A percentile compares a stretch with the other conserved stretches of the same genome.
Evolutionary conservation across 2,888 invertebrate species (phyloP).

Genomic region (Perdita meconis): DNA sequence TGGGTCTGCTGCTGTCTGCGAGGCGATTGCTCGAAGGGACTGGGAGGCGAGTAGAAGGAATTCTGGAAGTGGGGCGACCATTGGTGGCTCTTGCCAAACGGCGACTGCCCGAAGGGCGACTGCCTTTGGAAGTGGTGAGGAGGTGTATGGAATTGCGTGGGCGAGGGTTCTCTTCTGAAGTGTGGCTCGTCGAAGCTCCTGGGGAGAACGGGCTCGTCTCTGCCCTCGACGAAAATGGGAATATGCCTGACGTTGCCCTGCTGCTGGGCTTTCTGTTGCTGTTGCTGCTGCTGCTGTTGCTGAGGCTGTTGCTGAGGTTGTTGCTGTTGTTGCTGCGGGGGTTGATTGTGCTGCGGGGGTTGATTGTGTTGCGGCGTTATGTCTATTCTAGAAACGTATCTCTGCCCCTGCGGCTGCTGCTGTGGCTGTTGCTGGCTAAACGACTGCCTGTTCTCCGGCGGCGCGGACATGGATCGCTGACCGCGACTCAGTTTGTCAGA

Average conservation of each 20-base stretch:
- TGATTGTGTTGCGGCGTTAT: constrained; percentile 82
- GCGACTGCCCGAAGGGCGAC: constrained; percentile 84
- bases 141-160: constrained; percentile 63
- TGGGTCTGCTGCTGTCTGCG: constrained; percentile 74
- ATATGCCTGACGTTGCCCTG: constrained; percentile 90
- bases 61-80: constrained; percentile 85
- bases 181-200: constrained; percentile 85
- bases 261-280: constrained; percentile 59
- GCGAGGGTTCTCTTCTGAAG: constrained; percentile 47
- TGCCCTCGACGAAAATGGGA: constrained; percentile 94
- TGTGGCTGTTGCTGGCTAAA: constrained; percentile 45
- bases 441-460: constrained; percentile 87
- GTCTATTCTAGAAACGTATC: constrained; percentile 79
- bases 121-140: constrained; percentile 78
- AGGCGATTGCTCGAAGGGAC: constrained; percentile 81
- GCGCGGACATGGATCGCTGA: constrained; percentile 92
- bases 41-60: constrained; percentile 84
- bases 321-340: constrained; percentile 68
- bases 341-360: too few relatives aligned
- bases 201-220: constrained; percentile 91
- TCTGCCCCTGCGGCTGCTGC: constrained; percentile 71
- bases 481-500: constrained; percentile 86
- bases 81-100: constrained; percentile 83
- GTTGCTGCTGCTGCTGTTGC: constrained; percentile 72
- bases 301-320: constrained; percentile 64